Evolutionary conservation across 2,113 vertebrate genomes (phyloP).

Genomic region (Marcusenius ussheri): DNA sequence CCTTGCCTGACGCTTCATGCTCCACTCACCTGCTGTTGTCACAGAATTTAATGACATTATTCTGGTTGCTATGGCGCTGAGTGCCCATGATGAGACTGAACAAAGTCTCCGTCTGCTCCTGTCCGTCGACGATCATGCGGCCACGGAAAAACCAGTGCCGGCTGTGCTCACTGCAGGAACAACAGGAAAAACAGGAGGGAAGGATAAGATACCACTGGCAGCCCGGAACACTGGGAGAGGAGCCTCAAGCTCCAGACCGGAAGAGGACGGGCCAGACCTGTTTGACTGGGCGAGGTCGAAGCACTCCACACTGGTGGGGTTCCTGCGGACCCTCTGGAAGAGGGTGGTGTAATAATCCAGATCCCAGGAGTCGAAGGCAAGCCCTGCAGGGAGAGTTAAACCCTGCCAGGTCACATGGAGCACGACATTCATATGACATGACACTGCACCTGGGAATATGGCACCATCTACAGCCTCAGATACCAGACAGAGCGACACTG

Average conservation of each 20-base stretch:
- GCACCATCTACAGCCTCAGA: not conserved
- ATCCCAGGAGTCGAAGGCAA: constrained; percentile 85
- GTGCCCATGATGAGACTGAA: constrained; percentile 84
- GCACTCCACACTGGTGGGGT: constrained; percentile 81
- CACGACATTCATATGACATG: not conserved
- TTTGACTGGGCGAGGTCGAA: constrained; percentile 90
- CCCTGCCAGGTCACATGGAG: not conserved
- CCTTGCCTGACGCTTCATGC: not conserved
- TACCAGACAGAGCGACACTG: not conserved
- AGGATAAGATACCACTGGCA: not conserved
- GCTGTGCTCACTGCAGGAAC: constrained; percentile 74
- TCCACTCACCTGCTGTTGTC: constrained; percentile 84
- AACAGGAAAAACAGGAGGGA: not conserved
- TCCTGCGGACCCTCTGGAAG: constrained; percentile 72
- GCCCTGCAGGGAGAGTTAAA: constrained; percentile 50
- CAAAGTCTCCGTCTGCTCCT: constrained; percentile 62
- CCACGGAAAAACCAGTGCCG: constrained; percentile 94
- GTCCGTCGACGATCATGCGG: constrained; percentile 66
- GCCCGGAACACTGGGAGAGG: not conserved
- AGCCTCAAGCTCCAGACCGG: not conserved
- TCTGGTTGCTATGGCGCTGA: constrained; percentile 73
- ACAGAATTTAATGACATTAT: constrained; percentile 87
- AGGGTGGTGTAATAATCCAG: constrained; percentile 75
- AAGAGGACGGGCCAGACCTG: constrained; percentile 56
- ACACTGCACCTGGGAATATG: not conserved